phyloP scores from a whole-genome alignment of 1,140 invertebrate species.

The Euwallacea fornicatus region DNA sequence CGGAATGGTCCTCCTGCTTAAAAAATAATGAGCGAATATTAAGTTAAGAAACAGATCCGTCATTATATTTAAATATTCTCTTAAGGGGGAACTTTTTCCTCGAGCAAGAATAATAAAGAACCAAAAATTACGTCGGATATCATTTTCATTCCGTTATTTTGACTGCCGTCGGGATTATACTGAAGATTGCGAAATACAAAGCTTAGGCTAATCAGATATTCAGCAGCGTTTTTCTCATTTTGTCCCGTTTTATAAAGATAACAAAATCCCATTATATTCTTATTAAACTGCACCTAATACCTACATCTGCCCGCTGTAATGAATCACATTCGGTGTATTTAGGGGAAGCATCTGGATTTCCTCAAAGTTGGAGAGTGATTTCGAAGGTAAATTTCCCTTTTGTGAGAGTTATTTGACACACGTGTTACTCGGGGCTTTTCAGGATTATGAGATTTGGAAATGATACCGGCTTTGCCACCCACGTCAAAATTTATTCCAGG shows the following conservation, averaged over 20 bases:
- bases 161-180: no score
- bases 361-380: constrained; percentile 1
- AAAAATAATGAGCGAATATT: constrained; percentile 1
- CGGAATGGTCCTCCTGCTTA: no score
- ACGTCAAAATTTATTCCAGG: constrained; percentile 23
- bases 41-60: background rate
- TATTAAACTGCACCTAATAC: no score
- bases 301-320: background rate
- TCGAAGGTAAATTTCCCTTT: constrained; percentile 10
- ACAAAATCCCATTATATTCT: no score
- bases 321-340: constrained; percentile 5
- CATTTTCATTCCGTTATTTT: no score
- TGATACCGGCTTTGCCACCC: constrained; percentile 15
- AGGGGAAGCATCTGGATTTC: constrained; percentile 1
- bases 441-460: constrained; percentile 23
- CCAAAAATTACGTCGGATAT: no score
- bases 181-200: no score
- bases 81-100: background rate
- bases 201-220: no score
- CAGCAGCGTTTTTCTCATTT: no score
- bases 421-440: constrained; percentile 25
- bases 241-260: no score
- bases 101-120: background rate
- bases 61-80: constrained; percentile 5
- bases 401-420: constrained; percentile 30